Evolutionary conservation across 2,797 vertebrate species (phyloP), one percentile per base, ranked within the genome.

Genomic region (Lepidocolaptes lacrymiger): DNA sequence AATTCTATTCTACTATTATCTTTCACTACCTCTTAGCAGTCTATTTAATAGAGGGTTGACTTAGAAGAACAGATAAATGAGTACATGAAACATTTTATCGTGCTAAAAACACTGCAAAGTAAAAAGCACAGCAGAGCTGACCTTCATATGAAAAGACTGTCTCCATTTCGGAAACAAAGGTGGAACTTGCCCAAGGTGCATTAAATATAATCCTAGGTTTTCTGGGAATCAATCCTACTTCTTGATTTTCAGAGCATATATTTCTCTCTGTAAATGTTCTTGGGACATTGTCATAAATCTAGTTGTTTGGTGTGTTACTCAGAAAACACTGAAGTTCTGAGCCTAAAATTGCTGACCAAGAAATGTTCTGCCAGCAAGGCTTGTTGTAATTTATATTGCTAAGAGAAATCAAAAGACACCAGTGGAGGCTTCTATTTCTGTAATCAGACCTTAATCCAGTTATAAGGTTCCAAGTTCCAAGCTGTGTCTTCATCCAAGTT

Each of bases 361-460:
- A 96, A 96, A 93, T 91, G 94, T 96, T 96, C 91, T 96, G 95
- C 93, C 69, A 96, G 76, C 80, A 93, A 72, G 89, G 88, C 96
- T 95, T 88, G 77, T 92, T 4, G 6, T 97, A 97, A 98, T 96
- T 97, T 96, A 64, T 92, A 80, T 84, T 91, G 87, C 84, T 95
- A 54, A 83, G 55, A 58, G 81, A 91, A 90, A 79, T 94, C 78
- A 96, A 93, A 93, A 93, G 73, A 66, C 58, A 76, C 12, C 36
- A 85, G 43, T 56, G 52, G 64, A 94, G 58, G 51, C 83, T 89
- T 96, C 95, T 94, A 75, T 94, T 96, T 95, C 91, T 93, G 79
- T 81, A 91, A 94, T 97, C 94, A 96, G 78, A 85, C 84, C 52
- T 83, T 82, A 95, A 95, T 95, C 91, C 93, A 77, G 62, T 95